Conservation (phyloP, 1,140 invertebrate species). For the Brachionus calyciflorus region DNA sequence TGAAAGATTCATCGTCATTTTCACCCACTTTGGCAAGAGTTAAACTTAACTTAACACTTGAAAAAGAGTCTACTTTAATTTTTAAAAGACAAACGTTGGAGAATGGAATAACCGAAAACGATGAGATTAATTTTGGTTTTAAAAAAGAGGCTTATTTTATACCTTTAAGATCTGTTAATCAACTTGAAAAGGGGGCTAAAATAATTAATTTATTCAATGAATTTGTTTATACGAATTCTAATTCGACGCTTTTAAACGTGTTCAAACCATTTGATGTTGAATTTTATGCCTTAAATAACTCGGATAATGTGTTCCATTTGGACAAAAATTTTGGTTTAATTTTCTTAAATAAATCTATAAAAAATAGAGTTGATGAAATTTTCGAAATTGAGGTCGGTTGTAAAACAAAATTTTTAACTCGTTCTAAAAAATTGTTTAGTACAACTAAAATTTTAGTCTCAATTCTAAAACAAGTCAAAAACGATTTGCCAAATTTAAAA, state of each 20-base stretch:
- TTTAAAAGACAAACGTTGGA: background rate
- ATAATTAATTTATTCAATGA: conserved; percentile 12
- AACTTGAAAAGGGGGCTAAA: background rate
- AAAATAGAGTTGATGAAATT: background rate
- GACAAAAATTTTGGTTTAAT: conserved; percentile 6
- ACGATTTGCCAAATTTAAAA: background rate
- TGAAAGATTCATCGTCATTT: background rate
- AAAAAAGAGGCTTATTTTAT: background rate
- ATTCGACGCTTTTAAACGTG: no score
- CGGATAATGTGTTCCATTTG: background rate
- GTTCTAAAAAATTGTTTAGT: background rate
- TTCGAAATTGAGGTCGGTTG: background rate
- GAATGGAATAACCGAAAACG: background rate
- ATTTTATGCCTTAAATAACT: background rate
- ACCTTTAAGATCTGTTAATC: background rate
- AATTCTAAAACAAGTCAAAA: background rate
- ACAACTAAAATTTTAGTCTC: conserved; percentile 9
- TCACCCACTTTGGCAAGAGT: background rate
- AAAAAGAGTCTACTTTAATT: background rate
- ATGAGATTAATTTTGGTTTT: background rate
- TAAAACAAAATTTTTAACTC: background rate
- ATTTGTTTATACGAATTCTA: background rate
- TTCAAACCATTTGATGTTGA: conserved; percentile 6
- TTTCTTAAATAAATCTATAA: background rate
- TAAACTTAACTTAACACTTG: background rate